Conservation (phyloP, 2,113 vertebrate species). For the Ivindomyrus marchei region DNA sequence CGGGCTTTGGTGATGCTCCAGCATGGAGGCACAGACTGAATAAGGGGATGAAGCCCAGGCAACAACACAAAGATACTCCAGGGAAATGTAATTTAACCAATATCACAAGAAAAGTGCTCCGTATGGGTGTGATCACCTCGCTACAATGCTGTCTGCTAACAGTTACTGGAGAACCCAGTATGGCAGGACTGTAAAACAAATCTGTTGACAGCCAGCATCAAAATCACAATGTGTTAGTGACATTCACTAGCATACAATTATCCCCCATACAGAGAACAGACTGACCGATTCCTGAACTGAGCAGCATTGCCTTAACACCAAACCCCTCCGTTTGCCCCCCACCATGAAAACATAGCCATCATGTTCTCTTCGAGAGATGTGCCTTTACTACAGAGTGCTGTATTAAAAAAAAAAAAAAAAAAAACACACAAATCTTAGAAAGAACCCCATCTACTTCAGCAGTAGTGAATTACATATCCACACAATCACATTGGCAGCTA, state of each 20-base stretch:
- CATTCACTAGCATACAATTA: neutral
- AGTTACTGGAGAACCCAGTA: neutral
- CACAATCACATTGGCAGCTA: neutral
- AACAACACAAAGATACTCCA: neutral
- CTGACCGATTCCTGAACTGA: neutral
- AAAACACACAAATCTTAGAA: neutral
- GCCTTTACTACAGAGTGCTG: neutral
- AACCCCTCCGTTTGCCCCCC: neutral
- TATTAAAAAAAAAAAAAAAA: neutral
- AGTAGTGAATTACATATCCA: neutral
- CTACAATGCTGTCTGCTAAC: neutral
- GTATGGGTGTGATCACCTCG: neutral
- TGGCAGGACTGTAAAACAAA: neutral
- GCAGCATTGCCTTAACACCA: neutral
- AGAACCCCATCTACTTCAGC: neutral
- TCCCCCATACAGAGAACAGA: neutral
- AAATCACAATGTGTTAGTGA: neutral
- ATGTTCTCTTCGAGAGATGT: neutral
- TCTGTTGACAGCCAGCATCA: neutral
- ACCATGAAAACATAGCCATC: neutral
- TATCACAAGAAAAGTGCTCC: neutral
- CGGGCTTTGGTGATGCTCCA: neutral
- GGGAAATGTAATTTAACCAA: neutral
- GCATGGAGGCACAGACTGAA: neutral
- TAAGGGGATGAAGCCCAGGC: neutral